phyloP scores from a whole-genome alignment of 2,113 vertebrate species.

The Falcunculus frontatus region DNA sequence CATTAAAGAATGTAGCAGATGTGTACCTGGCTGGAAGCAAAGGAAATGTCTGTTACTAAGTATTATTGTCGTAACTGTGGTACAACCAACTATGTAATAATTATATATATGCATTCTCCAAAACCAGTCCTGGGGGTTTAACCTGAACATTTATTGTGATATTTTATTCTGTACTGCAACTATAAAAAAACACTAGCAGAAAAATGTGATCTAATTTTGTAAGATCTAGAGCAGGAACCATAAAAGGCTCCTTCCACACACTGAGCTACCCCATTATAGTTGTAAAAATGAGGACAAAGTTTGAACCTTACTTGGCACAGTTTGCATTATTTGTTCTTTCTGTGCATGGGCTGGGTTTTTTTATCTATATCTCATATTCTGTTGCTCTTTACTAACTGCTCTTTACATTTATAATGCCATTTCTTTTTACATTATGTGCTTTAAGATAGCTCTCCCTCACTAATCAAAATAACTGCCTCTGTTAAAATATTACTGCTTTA shows the following conservation, averaged over 20 bases:
- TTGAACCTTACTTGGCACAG: neutral
- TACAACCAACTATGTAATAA: neutral
- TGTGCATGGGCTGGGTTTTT: neutral
- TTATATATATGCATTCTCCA: neutral
- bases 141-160: neutral
- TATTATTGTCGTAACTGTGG: neutral
- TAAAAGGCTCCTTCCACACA: neutral
- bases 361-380: neutral
- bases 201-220: neutral
- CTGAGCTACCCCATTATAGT: neutral
- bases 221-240: neutral
- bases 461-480: neutral
- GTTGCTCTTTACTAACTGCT: neutral
- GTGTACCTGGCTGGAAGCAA: neutral
- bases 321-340: neutral
- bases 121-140: neutral
- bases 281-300: neutral
- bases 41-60: neutral
- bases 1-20: neutral
- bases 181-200: neutral
- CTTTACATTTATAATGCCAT: neutral
- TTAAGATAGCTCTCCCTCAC: neutral
- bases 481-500: constrained; percentile 21
- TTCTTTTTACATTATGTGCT: neutral
- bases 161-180: neutral